Base-by-base conservation (phyloP, 2,888 invertebrate genomes). In the Prenolepis imparis region DNA sequence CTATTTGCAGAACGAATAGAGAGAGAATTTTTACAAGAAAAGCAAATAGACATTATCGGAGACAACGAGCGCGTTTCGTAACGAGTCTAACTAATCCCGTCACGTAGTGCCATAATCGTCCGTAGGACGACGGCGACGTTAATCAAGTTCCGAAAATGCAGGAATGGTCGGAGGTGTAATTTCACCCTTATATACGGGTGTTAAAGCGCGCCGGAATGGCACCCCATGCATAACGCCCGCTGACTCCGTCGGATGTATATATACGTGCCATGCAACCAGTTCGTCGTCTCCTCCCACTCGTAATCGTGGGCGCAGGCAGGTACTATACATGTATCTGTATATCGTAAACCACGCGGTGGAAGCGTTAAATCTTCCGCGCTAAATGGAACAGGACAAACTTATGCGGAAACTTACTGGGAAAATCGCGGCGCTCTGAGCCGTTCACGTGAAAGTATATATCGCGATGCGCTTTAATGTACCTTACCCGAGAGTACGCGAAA, bases 141-240 rank as follows among this genome's bases (percentile, higher is more conserved):
- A 92, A 92, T 92, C 90, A 91, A 91, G 91, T 92, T 92, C 91
- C 88, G 91, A 91, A 93, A 93, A 93, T 90, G 89, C 90, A 89
- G 83, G 89, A 91, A 90, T 88, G 82, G 85, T 89, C 87, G 82
- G 86, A 89, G 92, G 84, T 90, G 90, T 90, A 92, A 92, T 92
- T 93, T 92, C 90, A 88, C 89, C 89, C 91, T 92, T 90, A 89
- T 90, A 87, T 88, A 89, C 86, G 87, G 90, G 91, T 89, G 91
- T 92, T 92, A 91, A 91, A 91, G 90, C 92, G 85, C 90, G 91
- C 89, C 91, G 88, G 88, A 92, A 92, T 89, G 90, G 91, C 92
- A 92, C 89, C 91, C 90, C 91, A 89, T 91, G 92, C 90, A 92
- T 92, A 92, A 91, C 88, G 88, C 82, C 80, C 73, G 85, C 67